These are phyloP conservation scores for Cerceris rybyensis DNA, from an alignment of 2,888 invertebrate genomes.

Conservation along the genomic window DNA sequence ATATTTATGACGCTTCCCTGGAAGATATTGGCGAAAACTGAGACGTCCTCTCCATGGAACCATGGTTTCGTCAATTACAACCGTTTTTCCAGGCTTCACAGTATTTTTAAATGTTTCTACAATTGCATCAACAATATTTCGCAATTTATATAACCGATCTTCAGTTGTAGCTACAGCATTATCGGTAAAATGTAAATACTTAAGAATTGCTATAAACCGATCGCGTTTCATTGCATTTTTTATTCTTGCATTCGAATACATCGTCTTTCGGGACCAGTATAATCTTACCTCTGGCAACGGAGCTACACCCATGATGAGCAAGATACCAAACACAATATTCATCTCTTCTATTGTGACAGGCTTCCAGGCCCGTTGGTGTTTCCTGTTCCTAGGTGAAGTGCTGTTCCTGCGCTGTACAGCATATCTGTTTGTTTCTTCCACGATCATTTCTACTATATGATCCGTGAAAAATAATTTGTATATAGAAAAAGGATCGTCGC, in stretches of 20 bases:
- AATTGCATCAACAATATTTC: slow-evolving; percentile 6
- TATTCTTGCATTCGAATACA: slow-evolving; percentile 18
- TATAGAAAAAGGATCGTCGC: slow-evolving; percentile 37
- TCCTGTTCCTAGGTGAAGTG: slow-evolving; percentile 45
- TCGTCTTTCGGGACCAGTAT: neutral
- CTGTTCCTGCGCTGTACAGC: slow-evolving; percentile 40
- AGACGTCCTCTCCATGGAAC: slow-evolving; percentile 5
- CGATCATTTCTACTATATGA: slow-evolving; percentile 49
- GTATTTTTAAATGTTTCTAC: neutral
- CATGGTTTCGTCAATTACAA: slow-evolving; percentile 7
- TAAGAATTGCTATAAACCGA: slow-evolving; percentile 4
- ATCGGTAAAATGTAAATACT: slow-evolving; percentile 9
- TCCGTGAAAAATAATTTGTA: slow-evolving; percentile 38
- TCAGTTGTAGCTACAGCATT: slow-evolving; percentile 4
- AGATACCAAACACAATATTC: slow-evolving; percentile 17
- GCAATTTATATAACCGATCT: slow-evolving; percentile 12
- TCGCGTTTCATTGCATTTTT: slow-evolving; percentile 1
- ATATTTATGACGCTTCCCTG: too few relatives aligned
- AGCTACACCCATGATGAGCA: too few relatives aligned
- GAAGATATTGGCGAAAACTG: too few relatives aligned
- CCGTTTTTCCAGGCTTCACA: neutral
- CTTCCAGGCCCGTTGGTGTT: slow-evolving; percentile 52
- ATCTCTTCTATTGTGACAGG: slow-evolving; percentile 45
- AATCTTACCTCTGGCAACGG: too few relatives aligned
- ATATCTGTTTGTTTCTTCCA: slow-evolving; percentile 20